Evolutionary conservation across 1,140 invertebrate species (phyloP).

Genomic region (Caenorhabditis briggsae): DNA sequence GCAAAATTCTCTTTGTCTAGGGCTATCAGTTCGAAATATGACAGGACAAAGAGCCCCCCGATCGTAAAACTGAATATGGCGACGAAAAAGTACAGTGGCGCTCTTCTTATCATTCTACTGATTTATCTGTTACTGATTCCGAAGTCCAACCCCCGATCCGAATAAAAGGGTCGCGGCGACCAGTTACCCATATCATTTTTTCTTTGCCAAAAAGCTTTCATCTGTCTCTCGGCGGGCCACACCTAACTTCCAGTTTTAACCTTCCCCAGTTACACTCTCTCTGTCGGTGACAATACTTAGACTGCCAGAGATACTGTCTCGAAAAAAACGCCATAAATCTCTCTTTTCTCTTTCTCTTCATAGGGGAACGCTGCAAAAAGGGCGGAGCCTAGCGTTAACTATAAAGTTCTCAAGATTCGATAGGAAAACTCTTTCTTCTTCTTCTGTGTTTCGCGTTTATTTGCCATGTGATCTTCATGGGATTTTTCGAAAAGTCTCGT

Average conservation of each 20-base stretch:
- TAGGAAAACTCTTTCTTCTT: background rate
- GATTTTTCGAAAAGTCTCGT: no score
- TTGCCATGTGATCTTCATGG: no score
- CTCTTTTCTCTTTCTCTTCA: background rate
- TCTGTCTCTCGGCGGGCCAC: background rate
- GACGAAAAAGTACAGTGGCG: conserved; percentile 36
- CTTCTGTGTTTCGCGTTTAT: background rate
- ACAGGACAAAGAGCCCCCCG: conserved; percentile 9
- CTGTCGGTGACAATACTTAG: conserved; percentile 39
- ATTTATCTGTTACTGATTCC: conserved; percentile 8
- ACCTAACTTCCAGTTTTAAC: conserved; percentile 26
- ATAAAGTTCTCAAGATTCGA: conserved; percentile 30
- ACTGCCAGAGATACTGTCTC: conserved; percentile 47
- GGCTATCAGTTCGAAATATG: background rate
- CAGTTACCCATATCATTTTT: background rate
- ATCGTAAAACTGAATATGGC: background rate
- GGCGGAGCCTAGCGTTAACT: conserved; percentile 22
- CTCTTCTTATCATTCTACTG: background rate
- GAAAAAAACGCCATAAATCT: conserved; percentile 33
- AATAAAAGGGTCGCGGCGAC: background rate
- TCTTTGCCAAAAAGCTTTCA: conserved; percentile 44
- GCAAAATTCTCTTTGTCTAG: conserved; percentile 10
- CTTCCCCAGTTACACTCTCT: background rate
- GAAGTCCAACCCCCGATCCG: background rate
- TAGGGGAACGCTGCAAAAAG: background rate